phyloP scores from a whole-genome alignment of 2,113 vertebrate species.

The Tor tambroides region DNA sequence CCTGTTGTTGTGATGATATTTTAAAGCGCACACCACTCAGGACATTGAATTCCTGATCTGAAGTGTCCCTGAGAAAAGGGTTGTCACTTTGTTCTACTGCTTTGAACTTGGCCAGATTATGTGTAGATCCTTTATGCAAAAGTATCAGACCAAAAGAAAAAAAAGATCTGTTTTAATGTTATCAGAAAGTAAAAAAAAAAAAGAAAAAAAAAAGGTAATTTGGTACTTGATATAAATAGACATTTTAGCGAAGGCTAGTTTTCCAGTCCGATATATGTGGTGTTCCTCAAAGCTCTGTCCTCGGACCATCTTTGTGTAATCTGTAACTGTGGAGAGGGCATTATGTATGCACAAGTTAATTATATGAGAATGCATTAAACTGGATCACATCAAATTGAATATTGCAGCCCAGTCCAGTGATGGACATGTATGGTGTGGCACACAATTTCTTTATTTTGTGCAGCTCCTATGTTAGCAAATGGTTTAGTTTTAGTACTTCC shows the following conservation, averaged over 20 bases:
- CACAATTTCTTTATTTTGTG: not conserved
- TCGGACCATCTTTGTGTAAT: slow-evolving; percentile 23
- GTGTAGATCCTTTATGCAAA: slow-evolving; percentile 4
- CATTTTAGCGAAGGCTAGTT: slow-evolving; percentile 11
- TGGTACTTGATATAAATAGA: not conserved
- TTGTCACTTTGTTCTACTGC: not conserved
- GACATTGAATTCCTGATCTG: not conserved
- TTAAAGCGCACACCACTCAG: not conserved
- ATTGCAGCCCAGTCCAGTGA: not conserved
- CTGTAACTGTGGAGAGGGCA: not conserved
- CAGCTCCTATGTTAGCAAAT: not conserved
- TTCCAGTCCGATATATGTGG: not conserved
- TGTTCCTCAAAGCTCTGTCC: slow-evolving; percentile 27
- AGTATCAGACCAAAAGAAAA: not conserved
- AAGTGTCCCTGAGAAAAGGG: not conserved
- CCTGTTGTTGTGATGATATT: not conserved
- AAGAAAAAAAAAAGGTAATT: not conserved
- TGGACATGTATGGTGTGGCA: not conserved
- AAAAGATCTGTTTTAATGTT: not conserved
- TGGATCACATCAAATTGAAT: not conserved
- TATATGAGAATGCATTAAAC: slow-evolving; percentile 3
- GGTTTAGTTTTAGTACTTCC: not conserved
- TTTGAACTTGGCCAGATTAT: not conserved
- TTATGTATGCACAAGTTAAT: not conserved
- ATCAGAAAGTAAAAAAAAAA: not conserved